These are phyloP conservation scores for Apus apus DNA, from an alignment of 2,113 vertebrate genomes.

Conservation along the genomic window DNA sequence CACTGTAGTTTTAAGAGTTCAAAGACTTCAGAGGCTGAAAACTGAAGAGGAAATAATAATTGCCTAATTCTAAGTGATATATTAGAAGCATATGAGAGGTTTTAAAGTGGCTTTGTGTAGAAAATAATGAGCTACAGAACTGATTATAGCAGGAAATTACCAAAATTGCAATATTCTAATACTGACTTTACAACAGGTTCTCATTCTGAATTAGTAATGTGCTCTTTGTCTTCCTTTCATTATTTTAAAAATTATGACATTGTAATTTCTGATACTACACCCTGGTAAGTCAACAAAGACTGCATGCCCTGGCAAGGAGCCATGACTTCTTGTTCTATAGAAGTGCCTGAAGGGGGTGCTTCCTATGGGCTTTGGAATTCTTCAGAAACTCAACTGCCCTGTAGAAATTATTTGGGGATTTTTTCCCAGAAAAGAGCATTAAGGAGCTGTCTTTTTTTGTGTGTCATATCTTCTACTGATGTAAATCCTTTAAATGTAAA, in stretches of 20 bases:
- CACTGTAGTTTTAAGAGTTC: slow-evolving; percentile 53
- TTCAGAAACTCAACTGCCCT: background rate
- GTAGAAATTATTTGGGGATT: background rate
- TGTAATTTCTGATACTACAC: background rate
- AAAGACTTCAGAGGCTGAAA: slow-evolving; percentile 55
- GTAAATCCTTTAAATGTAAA: background rate
- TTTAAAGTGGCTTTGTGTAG: slow-evolving; percentile 53
- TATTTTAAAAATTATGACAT: background rate
- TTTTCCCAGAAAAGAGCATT: background rate
- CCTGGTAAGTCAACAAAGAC: background rate
- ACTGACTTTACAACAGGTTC: slow-evolving; percentile 8
- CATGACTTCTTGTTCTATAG: background rate
- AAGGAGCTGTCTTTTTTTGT: background rate
- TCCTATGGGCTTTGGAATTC: background rate
- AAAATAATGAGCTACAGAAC: slow-evolving; percentile 63
- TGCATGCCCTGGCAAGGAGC: background rate
- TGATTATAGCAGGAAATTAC: slow-evolving; percentile 6
- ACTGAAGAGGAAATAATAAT: slow-evolving; percentile 56
- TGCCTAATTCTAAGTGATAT: slow-evolving; percentile 58
- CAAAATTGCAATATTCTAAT: slow-evolving; percentile 46
- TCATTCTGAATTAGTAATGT: slow-evolving; percentile 16
- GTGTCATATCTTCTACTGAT: background rate
- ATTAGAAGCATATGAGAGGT: slow-evolving; percentile 65
- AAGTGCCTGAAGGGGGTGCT: background rate
- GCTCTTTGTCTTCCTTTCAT: background rate